Conservation (phyloP, 2,113 vertebrate species). For the Leucopsar rothschildi region DNA sequence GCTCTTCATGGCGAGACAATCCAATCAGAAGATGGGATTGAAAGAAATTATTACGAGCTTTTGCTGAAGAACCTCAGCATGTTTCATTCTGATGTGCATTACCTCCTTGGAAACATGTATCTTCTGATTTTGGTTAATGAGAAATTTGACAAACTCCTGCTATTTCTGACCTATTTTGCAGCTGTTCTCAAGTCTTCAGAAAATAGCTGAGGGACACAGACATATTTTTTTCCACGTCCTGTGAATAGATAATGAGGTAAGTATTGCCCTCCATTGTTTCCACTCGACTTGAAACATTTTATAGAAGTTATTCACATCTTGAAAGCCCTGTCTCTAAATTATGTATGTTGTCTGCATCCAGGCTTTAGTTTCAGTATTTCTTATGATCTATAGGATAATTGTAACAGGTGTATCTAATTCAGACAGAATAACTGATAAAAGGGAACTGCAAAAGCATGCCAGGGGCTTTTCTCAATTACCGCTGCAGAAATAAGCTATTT, state of each 20-base stretch:
- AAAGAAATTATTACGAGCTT: not conserved
- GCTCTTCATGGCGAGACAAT: not conserved
- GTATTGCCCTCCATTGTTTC: not conserved
- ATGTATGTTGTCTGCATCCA: not conserved
- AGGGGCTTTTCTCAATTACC: not conserved
- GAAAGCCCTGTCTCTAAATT: not conserved
- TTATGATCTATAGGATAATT: not conserved
- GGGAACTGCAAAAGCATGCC: not conserved
- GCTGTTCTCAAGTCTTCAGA: not conserved
- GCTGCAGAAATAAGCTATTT: not conserved
- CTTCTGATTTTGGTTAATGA: not conserved
- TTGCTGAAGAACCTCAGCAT: not conserved
- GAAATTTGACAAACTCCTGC: not conserved
- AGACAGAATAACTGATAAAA: not conserved
- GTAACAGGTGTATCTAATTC: not conserved
- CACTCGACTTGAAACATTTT: fast-evolving
- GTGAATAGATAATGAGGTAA: not conserved
- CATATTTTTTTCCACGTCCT: not conserved
- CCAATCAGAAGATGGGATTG: not conserved
- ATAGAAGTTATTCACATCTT: not conserved
- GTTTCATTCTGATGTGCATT: not conserved
- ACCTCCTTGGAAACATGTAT: not conserved
- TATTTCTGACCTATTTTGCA: not conserved
- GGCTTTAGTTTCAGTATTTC: not conserved
- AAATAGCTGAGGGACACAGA: not conserved